phyloP scores from a whole-genome alignment of 2,797 vertebrate species.

The Phrynocephalus vlangalii region DNA sequence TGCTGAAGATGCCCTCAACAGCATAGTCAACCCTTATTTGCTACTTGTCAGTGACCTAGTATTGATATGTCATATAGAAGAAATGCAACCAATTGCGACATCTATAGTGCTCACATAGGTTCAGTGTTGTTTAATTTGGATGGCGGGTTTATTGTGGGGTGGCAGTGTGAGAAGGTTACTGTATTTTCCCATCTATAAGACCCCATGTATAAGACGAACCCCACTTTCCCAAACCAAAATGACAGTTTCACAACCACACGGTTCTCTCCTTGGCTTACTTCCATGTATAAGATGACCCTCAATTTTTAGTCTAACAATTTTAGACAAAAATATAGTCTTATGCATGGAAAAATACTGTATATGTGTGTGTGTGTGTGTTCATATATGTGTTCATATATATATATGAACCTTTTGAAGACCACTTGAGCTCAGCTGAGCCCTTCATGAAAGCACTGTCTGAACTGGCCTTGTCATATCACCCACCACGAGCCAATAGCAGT shows the following conservation, averaged over 20 bases:
- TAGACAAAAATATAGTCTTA: no score
- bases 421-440: conserved; percentile 49
- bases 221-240: no score
- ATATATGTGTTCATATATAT: no score
- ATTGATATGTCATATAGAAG: conserved; percentile 3
- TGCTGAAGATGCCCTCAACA: not conserved
- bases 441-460: conserved; percentile 32
- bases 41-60: not conserved
- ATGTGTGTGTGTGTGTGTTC: no score
- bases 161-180: not conserved
- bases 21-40: no score
- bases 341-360: no score
- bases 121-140: conserved; percentile 26
- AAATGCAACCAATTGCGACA: conserved; percentile 22
- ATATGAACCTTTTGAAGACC: conserved; percentile 48
- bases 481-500: conserved; percentile 16
- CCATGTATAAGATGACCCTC: no score
- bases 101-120: not conserved
- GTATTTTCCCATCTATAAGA: no score
- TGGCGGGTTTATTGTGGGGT: conserved; percentile 3
- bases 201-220: no score
- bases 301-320: no score
- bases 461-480: conserved; percentile 41
- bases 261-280: no score
- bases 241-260: no score